phyloP scores from a whole-genome alignment of 2,888 invertebrate genomes.

The Polia nebulosa region DNA sequence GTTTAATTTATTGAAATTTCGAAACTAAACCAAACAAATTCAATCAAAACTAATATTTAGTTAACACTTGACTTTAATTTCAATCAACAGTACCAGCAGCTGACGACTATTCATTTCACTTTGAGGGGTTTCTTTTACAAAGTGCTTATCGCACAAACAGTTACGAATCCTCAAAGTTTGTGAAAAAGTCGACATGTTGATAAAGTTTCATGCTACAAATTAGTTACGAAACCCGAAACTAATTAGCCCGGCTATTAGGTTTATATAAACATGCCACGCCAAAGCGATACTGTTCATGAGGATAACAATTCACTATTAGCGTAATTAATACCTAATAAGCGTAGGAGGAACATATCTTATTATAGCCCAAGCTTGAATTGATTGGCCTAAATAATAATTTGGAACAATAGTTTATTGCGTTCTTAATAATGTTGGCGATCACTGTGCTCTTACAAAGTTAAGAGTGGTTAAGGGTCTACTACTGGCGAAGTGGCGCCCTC shows the following conservation, averaged over 20 bases:
- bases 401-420: not conserved
- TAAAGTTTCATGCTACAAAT: constrained; percentile 25
- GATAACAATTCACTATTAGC: constrained; percentile 19
- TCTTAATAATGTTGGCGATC: no score
- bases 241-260: constrained; percentile 41
- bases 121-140: not conserved
- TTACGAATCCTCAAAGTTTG: not conserved
- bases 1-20: constrained; percentile 10
- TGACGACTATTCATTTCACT: not conserved
- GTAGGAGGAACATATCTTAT: not conserved
- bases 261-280: constrained; percentile 47
- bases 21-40: constrained; percentile 17
- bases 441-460: no score
- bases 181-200: constrained; percentile 29
- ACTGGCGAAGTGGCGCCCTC: no score
- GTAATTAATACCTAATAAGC: constrained; percentile 13
- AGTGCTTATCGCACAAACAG: not conserved
- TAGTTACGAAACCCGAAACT: constrained; percentile 49
- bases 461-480: no score
- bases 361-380: not conserved
- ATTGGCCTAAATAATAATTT: not conserved
- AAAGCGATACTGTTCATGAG: constrained; percentile 12
- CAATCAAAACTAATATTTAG: constrained; percentile 28
- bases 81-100: constrained; percentile 24
- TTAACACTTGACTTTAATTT: constrained; percentile 31